Evolutionary conservation across 2,888 invertebrate genomes (phyloP).

Genomic region (Germaria angustata): DNA sequence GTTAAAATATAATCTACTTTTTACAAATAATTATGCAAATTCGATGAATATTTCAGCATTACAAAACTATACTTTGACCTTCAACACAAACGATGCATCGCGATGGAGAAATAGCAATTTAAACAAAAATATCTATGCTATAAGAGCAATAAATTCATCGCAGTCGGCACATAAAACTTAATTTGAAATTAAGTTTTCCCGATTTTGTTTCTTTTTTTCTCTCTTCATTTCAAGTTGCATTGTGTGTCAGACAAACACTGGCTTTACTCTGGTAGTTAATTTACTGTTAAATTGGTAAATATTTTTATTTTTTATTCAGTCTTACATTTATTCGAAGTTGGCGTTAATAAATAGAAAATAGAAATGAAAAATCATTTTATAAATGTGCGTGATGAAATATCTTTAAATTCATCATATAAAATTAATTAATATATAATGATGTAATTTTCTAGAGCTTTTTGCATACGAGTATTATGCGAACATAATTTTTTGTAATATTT

Average conservation of each 20-base stretch:
- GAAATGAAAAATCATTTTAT: neutral
- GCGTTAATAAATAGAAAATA: neutral
- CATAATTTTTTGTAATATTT: no score
- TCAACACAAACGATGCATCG: no score
- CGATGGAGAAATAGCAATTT: no score
- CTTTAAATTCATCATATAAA: neutral
- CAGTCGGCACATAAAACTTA: neutral
- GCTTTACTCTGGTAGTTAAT: neutral
- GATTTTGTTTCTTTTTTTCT: neutral
- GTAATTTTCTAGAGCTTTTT: neutral
- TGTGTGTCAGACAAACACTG: conserved; percentile 1
- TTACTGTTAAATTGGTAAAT: neutral
- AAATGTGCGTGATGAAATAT: neutral
- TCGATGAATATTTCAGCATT: no score
- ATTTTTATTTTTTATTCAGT: no score
- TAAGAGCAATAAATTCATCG: no score
- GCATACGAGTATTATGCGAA: no score
- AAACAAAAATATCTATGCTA: no score
- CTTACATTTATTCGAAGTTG: neutral
- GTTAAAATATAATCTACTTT: no score
- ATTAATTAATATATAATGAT: neutral
- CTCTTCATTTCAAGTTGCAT: neutral
- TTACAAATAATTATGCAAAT: no score
- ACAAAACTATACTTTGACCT: no score
- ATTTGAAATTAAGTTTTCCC: conserved; percentile 33